Evolutionary conservation across 1,140 invertebrate species (phyloP).

Genomic region (Bombus balteatus): DNA sequence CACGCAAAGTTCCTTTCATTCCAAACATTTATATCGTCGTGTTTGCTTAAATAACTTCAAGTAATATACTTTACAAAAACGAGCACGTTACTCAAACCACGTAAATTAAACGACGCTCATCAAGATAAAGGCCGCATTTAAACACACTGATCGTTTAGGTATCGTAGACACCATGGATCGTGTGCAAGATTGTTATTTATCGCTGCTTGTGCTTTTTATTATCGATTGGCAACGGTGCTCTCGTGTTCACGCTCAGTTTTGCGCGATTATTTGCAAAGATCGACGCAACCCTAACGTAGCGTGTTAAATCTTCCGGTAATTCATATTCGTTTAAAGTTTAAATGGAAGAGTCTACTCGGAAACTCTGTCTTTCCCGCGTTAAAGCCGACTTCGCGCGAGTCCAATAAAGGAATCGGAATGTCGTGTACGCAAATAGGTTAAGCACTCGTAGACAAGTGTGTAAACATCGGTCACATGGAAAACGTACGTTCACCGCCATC

Average conservation of each 20-base stretch:
- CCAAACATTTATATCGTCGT: not conserved
- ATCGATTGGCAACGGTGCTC: conserved; percentile 40
- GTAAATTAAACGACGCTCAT: not conserved
- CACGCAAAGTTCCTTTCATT: not conserved
- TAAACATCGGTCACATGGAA: not conserved
- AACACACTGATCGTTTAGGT: not conserved
- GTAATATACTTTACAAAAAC: not conserved
- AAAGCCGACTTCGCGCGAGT: not conserved
- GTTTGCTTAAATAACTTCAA: not conserved
- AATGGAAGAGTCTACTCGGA: not conserved
- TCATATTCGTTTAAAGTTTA: not conserved
- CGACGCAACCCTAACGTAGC: not conserved
- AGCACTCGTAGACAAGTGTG: conserved; percentile 25
- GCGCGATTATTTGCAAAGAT: conserved; percentile 1
- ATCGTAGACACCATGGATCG: not conserved
- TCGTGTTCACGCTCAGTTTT: not conserved
- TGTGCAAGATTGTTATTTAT: conserved; percentile 24
- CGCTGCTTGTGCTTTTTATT: conserved; percentile 35
- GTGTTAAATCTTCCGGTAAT: conserved; percentile 1
- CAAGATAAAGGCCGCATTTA: not conserved
- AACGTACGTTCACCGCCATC: conserved; percentile 8
- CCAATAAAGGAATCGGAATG: conserved; percentile 18
- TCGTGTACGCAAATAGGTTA: conserved; percentile 24
- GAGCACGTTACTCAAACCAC: not conserved
- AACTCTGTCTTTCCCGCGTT: not conserved